A percentile compares a stretch with the other conserved stretches of the same genome.
phyloP scores from a whole-genome alignment of 1,140 invertebrate species.

The Spodoptera litura region DNA sequence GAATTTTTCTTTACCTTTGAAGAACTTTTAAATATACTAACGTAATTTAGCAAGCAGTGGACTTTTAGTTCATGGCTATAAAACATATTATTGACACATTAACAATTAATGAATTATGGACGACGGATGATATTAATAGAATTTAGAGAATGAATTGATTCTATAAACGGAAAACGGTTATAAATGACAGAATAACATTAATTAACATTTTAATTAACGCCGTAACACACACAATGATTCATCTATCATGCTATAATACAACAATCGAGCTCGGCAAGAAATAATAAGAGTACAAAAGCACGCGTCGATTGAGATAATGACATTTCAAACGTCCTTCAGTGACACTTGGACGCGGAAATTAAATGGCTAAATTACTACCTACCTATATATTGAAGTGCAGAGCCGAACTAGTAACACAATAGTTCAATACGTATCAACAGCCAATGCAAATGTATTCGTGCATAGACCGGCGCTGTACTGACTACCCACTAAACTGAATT shows the following conservation, averaged over 20 bases:
- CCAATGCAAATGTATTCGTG: slow-evolving; percentile 19
- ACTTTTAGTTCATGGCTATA: too few relatives aligned
- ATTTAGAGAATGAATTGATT: too few relatives aligned
- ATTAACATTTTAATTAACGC: slow-evolving; percentile 27
- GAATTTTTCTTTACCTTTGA: too few relatives aligned
- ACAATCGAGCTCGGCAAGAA: slow-evolving; percentile 31
- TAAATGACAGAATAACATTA: not conserved
- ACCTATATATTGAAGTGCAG: slow-evolving; percentile 65
- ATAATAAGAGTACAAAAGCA: slow-evolving; percentile 52
- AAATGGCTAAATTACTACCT: slow-evolving; percentile 73
- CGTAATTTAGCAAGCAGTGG: too few relatives aligned
- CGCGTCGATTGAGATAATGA: slow-evolving; percentile 57
- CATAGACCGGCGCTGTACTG: slow-evolving; percentile 1
- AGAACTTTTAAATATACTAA: too few relatives aligned
- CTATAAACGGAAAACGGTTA: not conserved
- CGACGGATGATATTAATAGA: too few relatives aligned
- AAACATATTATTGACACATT: too few relatives aligned
- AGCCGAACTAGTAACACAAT: slow-evolving; percentile 51
- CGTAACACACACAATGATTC: slow-evolving; percentile 42
- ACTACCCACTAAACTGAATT: slow-evolving; percentile 3
- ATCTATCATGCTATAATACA: slow-evolving; percentile 39
- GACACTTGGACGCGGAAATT: slow-evolving; percentile 78
- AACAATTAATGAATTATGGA: not conserved
- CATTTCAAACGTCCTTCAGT: slow-evolving; percentile 73
- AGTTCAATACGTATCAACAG: slow-evolving; percentile 40